These are phyloP conservation scores for Acanthis flammea DNA, from an alignment of 2,797 vertebrate genomes.

Conservation along the genomic window DNA sequence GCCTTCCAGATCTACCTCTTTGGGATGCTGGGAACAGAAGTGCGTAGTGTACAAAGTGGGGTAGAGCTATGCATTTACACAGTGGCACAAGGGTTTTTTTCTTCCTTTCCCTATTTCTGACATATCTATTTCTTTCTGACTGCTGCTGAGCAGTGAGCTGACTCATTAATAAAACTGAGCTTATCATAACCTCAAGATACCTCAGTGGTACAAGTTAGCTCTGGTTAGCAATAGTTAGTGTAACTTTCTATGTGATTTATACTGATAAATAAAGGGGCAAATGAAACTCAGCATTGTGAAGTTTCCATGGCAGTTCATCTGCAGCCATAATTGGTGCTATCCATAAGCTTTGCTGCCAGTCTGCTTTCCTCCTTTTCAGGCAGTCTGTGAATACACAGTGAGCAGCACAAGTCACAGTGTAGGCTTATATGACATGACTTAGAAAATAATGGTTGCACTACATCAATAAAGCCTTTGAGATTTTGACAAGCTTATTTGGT, in stretches of 20 bases:
- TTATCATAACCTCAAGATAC: background rate
- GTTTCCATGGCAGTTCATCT: background rate
- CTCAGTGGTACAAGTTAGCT: background rate
- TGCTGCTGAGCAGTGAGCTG: background rate
- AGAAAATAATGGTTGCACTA: background rate
- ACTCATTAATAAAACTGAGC: background rate
- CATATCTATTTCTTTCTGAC: background rate
- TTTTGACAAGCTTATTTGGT: slow-evolving; percentile 2
- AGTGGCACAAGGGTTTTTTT: background rate
- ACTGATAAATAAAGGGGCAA: background rate
- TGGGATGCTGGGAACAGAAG: background rate
- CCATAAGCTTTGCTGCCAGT: background rate
- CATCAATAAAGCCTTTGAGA: background rate
- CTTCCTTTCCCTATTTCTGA: background rate
- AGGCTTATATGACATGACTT: background rate
- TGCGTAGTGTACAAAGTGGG: background rate
- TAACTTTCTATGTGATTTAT: background rate
- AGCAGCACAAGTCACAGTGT: background rate
- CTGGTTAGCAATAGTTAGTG: background rate
- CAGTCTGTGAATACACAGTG: background rate
- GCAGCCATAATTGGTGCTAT: background rate
- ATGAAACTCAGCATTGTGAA: background rate
- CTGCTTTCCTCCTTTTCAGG: background rate
- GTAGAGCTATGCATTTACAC: background rate
- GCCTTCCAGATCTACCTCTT: background rate